phyloP scores from a whole-genome alignment of 2,888 invertebrate species.

The Lagria hirta region DNA sequence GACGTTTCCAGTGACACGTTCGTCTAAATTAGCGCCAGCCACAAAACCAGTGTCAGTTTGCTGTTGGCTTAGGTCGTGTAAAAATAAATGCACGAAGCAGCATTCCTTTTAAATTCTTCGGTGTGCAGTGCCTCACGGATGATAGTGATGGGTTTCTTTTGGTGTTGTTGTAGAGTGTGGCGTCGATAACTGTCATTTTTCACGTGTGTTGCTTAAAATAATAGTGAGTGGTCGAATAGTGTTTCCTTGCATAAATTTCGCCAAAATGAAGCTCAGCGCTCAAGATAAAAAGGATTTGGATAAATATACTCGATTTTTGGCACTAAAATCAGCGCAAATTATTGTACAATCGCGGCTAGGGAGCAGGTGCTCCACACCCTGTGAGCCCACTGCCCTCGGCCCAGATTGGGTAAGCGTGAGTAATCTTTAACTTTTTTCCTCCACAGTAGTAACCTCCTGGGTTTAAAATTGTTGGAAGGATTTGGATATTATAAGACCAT shows the following conservation, averaged over 20 bases:
- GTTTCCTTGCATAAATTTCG: not conserved
- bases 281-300: slow-evolving; percentile 80
- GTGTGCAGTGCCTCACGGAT: too few species aligned
- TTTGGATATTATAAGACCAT: too few species aligned
- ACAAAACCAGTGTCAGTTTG: too few species aligned
- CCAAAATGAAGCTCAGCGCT: slow-evolving; percentile 52
- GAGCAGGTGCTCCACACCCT: slow-evolving; percentile 78
- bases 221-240: not conserved
- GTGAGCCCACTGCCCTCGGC: slow-evolving; percentile 71
- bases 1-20: too few species aligned
- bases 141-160: slow-evolving; percentile 1
- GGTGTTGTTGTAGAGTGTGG: not conserved
- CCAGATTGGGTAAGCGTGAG: slow-evolving; percentile 84
- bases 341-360: slow-evolving; percentile 91
- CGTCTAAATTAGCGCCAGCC: too few species aligned
- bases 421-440: too few species aligned
- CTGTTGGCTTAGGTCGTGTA: too few species aligned
- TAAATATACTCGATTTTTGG: slow-evolving; percentile 86
- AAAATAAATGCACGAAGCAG: too few species aligned
- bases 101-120: too few species aligned
- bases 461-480: too few species aligned
- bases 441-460: too few species aligned
- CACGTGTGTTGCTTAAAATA: too few species aligned
- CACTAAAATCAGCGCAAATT: slow-evolving; percentile 85
- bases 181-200: slow-evolving; percentile 4